Conservation (phyloP, 2,113 vertebrate species). For the Dryoscopus gambensis region DNA sequence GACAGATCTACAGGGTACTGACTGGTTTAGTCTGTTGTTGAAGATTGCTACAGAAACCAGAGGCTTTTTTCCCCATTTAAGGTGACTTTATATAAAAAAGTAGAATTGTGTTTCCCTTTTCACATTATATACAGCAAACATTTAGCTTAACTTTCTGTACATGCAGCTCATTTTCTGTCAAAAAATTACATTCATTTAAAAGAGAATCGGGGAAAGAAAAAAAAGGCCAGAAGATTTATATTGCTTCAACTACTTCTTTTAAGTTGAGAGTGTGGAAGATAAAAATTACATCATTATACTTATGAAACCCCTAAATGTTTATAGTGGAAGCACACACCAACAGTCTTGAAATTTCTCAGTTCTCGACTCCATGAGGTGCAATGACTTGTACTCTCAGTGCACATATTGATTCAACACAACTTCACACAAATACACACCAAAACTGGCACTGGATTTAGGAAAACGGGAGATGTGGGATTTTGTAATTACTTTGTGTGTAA, state of each 20-base stretch:
- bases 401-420: neutral
- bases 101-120: neutral
- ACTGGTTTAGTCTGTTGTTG: neutral
- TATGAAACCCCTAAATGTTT: fast-evolving
- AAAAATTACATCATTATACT: neutral
- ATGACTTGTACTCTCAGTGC: neutral
- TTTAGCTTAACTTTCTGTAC: neutral
- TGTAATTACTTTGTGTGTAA: neutral
- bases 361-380: neutral
- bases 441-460: neutral
- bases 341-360: neutral
- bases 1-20: neutral
- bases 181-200: neutral
- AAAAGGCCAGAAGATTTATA: neutral
- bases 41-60: neutral
- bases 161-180: neutral
- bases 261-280: neutral
- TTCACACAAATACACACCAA: neutral
- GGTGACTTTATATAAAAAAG: neutral
- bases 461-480: neutral
- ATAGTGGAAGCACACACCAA: neutral
- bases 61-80: neutral
- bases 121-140: neutral
- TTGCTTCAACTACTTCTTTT: neutral
- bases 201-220: neutral